Base-by-base conservation (phyloP, 2,797 vertebrate species). In the Amphiprion clarkii region DNA sequence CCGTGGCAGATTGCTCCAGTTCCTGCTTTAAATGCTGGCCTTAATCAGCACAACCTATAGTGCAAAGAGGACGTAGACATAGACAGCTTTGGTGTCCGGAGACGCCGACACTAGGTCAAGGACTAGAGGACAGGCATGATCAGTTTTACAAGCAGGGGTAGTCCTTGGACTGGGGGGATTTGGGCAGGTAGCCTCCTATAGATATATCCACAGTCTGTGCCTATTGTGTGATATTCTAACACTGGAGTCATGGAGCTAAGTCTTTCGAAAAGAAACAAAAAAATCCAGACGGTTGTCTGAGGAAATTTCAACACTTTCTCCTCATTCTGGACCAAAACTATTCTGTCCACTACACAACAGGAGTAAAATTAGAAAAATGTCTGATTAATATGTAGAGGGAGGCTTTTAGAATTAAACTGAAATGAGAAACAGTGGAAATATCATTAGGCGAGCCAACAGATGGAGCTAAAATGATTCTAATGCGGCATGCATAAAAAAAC, bases 11-110 rank as follows among this genome's bases (percentile, higher is more conserved):
- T 63, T 92, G 86, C 77, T 94, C 53, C 58, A 81, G 49, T 83
- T 86, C 86, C 73, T 82, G 60, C 54, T 93, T 86, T 79, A 87
- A 42, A 90, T 40, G 76, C 63, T 83, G 85, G 82, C 82, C 83
- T 94, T 90, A 94, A 94, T 92, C 85, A 89, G 82, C 78, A 74
- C 68, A 78, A 82, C 74, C 13, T 86, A 82, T 46, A 74, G 83
- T 83, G 53, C 55, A 71, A 65, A 73, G 70, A 73, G 69, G 73
- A 86, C 54, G 17, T 57, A 42, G 76, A 69, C 84, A 29, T 14
- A 1, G 68, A 49, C 4, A 4, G 76, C 72, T 73, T 65, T 53
- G 55, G 29, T 70, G 78, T 49, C 64, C 33, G 7, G 19, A 74
- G 77, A 69, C 9, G 1, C 31, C 23, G 79, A 87, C 75, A 49